Conservation (phyloP, 1,140 invertebrate species). For the Protaetia brevitarsis region DNA sequence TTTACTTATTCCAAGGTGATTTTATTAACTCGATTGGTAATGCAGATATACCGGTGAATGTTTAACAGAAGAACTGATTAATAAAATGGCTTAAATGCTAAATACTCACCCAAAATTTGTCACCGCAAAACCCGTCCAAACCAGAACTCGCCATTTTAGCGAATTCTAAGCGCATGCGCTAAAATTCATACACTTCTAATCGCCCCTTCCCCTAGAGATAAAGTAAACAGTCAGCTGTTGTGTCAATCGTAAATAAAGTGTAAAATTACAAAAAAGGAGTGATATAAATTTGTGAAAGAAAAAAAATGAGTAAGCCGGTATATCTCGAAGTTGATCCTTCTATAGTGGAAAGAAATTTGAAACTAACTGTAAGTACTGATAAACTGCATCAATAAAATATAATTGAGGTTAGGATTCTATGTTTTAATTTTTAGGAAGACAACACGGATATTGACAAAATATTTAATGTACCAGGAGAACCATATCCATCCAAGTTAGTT, state of each 20-base stretch:
- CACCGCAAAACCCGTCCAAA: conserved; percentile 62
- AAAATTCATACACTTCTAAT: no score
- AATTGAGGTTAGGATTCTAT: neutral
- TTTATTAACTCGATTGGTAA: neutral
- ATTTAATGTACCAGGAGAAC: conserved; percentile 15
- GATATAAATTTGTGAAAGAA: no score
- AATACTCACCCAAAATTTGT: conserved; percentile 61
- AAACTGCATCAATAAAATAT: neutral
- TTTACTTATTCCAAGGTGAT: neutral
- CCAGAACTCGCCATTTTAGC: conserved; percentile 27
- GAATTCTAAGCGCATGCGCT: conserved; percentile 10
- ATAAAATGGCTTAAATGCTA: conserved; percentile 26
- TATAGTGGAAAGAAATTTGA: conserved; percentile 51
- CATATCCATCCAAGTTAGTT: conserved; percentile 23
- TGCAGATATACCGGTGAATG: neutral
- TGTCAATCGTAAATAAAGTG: conserved; percentile 25
- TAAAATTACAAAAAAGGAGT: no score
- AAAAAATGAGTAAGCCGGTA: conserved; percentile 21
- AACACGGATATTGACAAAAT: conserved; percentile 2
- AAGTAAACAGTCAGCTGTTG: no score
- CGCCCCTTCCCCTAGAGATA: no score
- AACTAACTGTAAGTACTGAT: conserved; percentile 46
- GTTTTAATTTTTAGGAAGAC: conserved; percentile 9
- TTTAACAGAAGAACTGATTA: neutral
- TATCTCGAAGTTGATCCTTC: conserved; percentile 45